A percentile compares a stretch with the other conserved stretches of the same genome.
Evolutionary conservation across 2,113 vertebrate species (phyloP).

Genomic region (Myrmophylax atrothorax): DNA sequence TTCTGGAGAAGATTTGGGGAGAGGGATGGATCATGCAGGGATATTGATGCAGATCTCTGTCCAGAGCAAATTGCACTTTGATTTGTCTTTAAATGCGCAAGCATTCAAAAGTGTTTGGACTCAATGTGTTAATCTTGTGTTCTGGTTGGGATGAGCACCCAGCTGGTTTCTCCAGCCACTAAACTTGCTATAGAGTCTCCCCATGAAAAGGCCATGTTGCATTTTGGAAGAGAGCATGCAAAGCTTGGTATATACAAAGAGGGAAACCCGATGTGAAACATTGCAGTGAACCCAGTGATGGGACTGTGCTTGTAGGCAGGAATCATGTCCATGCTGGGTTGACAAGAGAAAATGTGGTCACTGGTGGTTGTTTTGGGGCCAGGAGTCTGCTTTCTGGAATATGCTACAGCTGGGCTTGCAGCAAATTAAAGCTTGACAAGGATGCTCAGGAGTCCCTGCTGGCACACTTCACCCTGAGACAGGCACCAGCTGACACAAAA

Average conservation of each 20-base stretch:
- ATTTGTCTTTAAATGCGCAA: not conserved
- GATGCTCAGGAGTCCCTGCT: not conserved
- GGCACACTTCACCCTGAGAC: not conserved
- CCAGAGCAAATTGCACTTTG: not conserved
- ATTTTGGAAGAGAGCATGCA: not conserved
- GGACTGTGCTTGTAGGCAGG: not conserved
- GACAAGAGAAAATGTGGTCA: fast-evolving
- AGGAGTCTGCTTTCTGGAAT: not conserved
- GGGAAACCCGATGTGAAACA: fast-evolving
- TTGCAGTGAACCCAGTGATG: fast-evolving
- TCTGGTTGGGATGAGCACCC: not conserved
- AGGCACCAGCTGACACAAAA: not conserved
- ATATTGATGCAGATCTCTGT: not conserved
- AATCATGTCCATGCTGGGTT: not conserved
- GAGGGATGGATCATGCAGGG: not conserved
- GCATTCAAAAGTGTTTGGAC: not conserved
- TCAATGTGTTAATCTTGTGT: not conserved
- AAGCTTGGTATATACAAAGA: not conserved
- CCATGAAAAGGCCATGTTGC: fast-evolving
- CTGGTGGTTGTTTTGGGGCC: not conserved
- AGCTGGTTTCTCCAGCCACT: not conserved
- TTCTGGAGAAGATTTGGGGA: not conserved
- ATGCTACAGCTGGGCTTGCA: not conserved
- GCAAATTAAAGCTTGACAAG: not conserved
- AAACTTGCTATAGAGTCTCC: not conserved